phyloP scores from a whole-genome alignment of 2,888 invertebrate genomes.

The Diarsia dahlii region DNA sequence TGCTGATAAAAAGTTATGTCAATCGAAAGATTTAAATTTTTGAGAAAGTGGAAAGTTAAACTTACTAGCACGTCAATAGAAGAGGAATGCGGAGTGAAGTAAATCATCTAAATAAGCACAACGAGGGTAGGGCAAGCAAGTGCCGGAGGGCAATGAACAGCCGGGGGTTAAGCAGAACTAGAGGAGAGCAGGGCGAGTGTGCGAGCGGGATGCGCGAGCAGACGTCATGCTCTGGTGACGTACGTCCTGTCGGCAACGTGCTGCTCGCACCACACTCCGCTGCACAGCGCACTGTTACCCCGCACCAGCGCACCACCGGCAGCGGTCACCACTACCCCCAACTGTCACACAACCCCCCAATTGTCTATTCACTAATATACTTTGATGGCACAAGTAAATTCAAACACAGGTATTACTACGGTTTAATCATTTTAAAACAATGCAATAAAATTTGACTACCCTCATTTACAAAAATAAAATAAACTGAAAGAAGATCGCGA shows the following conservation, averaged over 20 bases:
- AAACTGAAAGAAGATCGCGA: conserved; percentile 19
- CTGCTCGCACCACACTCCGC: conserved; percentile 61
- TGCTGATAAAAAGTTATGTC: not conserved
- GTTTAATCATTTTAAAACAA: conserved; percentile 35
- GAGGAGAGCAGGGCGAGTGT: conserved; percentile 70
- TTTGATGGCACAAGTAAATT: conserved; percentile 1
- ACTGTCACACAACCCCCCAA: conserved; percentile 13
- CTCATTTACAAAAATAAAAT: conserved; percentile 48
- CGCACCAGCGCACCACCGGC: not conserved
- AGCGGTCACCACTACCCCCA: conserved; percentile 25
- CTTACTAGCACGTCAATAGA: conserved; percentile 16
- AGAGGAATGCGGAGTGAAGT: conserved; percentile 55
- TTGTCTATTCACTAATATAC: conserved; percentile 21
- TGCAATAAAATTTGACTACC: conserved; percentile 55
- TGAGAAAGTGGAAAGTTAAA: conserved; percentile 22
- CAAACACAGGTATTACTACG: not conserved
- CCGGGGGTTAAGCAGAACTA: conserved; percentile 72
- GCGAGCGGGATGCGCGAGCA: conserved; percentile 73
- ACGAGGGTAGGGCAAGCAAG: conserved; percentile 76
- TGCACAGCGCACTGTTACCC: conserved; percentile 67
- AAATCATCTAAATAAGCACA: conserved; percentile 72
- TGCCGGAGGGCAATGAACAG: conserved; percentile 79
- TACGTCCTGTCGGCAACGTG: conserved; percentile 79
- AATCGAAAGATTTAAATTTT: conserved; percentile 11
- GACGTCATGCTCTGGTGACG: conserved; percentile 86